These are phyloP conservation scores for Acanthopleura granulata DNA, from an alignment of 2,888 invertebrate species.

Conservation along the genomic window DNA sequence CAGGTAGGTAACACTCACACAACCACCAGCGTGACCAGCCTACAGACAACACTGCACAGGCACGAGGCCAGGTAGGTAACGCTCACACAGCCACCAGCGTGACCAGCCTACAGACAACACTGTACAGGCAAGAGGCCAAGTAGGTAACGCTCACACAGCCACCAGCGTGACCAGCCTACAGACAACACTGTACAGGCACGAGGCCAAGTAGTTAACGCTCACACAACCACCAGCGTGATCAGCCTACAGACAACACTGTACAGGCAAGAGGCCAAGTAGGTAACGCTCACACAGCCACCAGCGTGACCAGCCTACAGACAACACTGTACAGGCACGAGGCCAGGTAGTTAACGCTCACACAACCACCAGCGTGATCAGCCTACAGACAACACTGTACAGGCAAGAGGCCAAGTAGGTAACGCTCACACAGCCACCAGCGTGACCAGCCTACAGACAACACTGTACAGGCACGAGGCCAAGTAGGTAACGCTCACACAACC, in stretches of 20 bases:
- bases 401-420: slow-evolving; percentile 75
- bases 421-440: slow-evolving; percentile 85
- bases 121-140: slow-evolving; percentile 80
- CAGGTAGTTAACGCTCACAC: slow-evolving; percentile 65
- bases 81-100: slow-evolving; percentile 85
- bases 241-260: slow-evolving; percentile 89
- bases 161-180: slow-evolving; percentile 88
- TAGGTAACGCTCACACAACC: slow-evolving; percentile 87
- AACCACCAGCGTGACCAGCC: slow-evolving; percentile 85
- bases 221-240: slow-evolving; percentile 85
- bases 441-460: slow-evolving; percentile 87
- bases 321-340: slow-evolving; percentile 84
- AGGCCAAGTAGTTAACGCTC: slow-evolving; percentile 82
- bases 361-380: slow-evolving; percentile 87
- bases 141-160: slow-evolving; percentile 78
- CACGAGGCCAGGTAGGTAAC: slow-evolving; percentile 79
- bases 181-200: slow-evolving; percentile 86
- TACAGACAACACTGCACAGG: slow-evolving; percentile 90
- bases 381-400: slow-evolving; percentile 90
- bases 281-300: slow-evolving; percentile 85
- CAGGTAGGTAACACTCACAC: slow-evolving; percentile 76
- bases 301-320: slow-evolving; percentile 88
- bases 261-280: slow-evolving; percentile 79
- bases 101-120: slow-evolving; percentile 87
- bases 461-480: slow-evolving; percentile 81